Conservation (phyloP, 2,888 invertebrate species). For the Eupsilia transversa region DNA sequence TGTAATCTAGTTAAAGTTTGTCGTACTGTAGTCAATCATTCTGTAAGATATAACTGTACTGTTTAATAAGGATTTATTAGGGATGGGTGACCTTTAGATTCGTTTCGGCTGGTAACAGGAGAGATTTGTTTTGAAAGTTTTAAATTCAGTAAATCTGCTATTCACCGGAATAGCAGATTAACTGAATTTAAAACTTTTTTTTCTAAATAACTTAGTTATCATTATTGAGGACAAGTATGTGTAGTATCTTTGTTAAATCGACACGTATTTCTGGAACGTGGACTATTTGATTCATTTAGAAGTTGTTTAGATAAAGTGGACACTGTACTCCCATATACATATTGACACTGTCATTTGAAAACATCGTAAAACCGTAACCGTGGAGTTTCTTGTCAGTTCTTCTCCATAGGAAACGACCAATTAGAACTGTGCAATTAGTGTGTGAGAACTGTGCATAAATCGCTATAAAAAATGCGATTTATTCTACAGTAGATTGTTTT, state of each 20-base stretch:
- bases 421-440: too few species aligned
- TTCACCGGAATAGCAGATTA: too few species aligned
- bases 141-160: neutral
- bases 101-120: conserved; percentile 13
- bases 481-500: too few species aligned
- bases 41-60: conserved; percentile 29
- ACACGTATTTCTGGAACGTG: neutral
- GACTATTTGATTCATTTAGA: neutral
- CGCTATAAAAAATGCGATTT: neutral
- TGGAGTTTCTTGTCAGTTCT: too few species aligned
- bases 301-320: neutral
- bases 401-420: too few species aligned
- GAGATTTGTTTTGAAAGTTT: neutral
- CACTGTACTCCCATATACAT: too few species aligned
- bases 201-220: neutral
- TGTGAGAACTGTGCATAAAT: too few species aligned
- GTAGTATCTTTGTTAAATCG: neutral
- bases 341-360: too few species aligned
- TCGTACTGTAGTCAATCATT: conserved; percentile 31
- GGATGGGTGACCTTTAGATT: conserved; percentile 23
- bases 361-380: too few species aligned
- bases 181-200: too few species aligned
- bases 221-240: conserved; percentile 7
- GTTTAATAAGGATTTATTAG: conserved; percentile 51
- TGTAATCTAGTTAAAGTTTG: conserved; percentile 48